Evolutionary conservation across 2,113 vertebrate species (phyloP), one percentile per base, ranked within the genome.

Genomic region (Monopterus albus): DNA sequence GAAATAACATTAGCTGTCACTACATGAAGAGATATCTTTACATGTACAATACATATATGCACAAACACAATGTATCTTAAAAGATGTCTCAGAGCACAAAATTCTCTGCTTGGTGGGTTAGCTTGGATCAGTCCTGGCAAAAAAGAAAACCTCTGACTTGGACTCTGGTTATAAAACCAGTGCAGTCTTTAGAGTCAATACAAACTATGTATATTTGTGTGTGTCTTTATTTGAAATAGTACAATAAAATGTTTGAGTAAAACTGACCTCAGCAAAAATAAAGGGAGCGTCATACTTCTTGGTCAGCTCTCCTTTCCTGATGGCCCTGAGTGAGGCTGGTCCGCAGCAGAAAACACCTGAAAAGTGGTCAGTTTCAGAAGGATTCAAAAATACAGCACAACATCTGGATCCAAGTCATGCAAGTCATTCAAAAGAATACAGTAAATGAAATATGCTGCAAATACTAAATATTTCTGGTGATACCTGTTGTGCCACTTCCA

Each of bases 321-420:
- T 91, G 78, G 96, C 96, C 5, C 26, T 91, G 14, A 98, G 87
- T 0, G 97, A 89, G 12, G 94, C 93, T 0, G 96, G 96, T 10
- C 97, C 97, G 0, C 97, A 98, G 88, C 96, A 97, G 89, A 72
- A 95, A 0, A 94, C 89, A 8, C 94, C 97, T 98, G 74, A 35
- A 61, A 21, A 43, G 5, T 11, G 9, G 20, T 23, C 1, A 40
- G n/a, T 28, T 8, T 70, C 7, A 70, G 13, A 14, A 3, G n/a
- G 31, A 8, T n/a, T 64, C 29, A 49, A 3, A 36, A 14, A 50
- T 28, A n/a, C n/a, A n/a, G n/a, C n/a, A n/a, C n/a, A n/a, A n/a
- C n/a, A n/a, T n/a, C n/a, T n/a, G n/a, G n/a, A n/a, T n/a, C 4
- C n/a, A 36, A 7, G 31, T 3, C 33, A 14, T 3, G 18, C 36